Evolutionary conservation across 1,140 invertebrate genomes (phyloP).

Genomic region (Drosophila lacteicornis): DNA sequence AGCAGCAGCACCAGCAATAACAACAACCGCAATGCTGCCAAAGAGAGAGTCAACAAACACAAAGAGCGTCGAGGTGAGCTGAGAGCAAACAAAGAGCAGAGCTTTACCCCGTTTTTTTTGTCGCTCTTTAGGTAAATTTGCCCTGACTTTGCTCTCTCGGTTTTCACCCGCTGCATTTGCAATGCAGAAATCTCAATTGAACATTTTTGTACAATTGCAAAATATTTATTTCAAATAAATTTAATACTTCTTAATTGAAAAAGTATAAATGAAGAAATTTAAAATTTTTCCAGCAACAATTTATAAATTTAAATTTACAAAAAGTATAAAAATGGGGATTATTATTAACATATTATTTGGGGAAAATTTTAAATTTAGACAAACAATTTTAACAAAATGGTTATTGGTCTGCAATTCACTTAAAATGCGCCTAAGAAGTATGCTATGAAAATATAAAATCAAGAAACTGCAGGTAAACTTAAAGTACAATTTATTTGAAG

Average conservation of each 20-base stretch:
- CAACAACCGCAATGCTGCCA: constrained; percentile 1
- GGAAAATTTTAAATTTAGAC: neutral
- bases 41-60: constrained; percentile 31
- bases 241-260: neutral
- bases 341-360: too few species aligned
- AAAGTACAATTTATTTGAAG: neutral
- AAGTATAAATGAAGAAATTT: neutral
- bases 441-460: neutral
- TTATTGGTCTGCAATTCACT: too few species aligned
- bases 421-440: too few species aligned
- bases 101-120: constrained; percentile 16
- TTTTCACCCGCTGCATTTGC: constrained; percentile 30
- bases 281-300: neutral
- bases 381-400: too few species aligned
- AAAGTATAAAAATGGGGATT: too few species aligned
- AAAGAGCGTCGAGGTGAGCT: constrained; percentile 26
- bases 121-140: constrained; percentile 19
- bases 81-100: constrained; percentile 14
- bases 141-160: constrained; percentile 20
- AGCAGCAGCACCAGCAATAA: constrained; percentile 19
- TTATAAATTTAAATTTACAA: neutral
- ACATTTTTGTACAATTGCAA: constrained; percentile 3
- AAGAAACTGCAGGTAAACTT: neutral
- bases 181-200: constrained; percentile 39
- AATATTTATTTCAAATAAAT: neutral